These are phyloP conservation scores for Megathymus violae DNA, from an alignment of 1,140 invertebrate genomes.

Conservation along the genomic window DNA sequence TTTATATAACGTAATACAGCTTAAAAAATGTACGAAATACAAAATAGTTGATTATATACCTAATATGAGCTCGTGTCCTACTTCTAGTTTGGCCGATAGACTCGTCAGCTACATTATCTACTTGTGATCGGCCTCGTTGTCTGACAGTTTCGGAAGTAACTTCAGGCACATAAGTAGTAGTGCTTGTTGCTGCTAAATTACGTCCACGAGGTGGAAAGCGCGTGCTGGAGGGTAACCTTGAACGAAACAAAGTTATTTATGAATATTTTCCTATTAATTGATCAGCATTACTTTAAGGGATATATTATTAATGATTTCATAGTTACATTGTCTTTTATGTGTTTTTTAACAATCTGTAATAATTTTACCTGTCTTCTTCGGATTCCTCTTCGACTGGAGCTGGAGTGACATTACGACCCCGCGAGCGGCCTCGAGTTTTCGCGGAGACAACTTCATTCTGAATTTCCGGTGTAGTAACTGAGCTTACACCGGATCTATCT, in stretches of 20 bases:
- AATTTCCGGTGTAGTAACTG: conserved; percentile 81
- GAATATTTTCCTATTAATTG: too few relatives aligned
- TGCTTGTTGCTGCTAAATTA: conserved; percentile 80
- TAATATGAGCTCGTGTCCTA: conserved; percentile 78
- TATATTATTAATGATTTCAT: too few relatives aligned
- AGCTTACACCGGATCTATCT: conserved; percentile 84
- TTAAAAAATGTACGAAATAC: too few relatives aligned
- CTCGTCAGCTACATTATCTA: conserved; percentile 78
- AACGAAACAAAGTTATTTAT: conserved; percentile 42
- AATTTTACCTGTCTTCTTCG: conserved; percentile 77
- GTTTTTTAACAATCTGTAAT: not conserved
- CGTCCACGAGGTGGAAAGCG: conserved; percentile 90
- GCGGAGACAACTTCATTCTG: conserved; percentile 88
- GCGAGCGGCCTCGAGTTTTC: conserved; percentile 79
- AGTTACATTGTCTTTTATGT: conserved; percentile 27
- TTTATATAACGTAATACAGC: too few relatives aligned
- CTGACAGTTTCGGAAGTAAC: conserved; percentile 67
- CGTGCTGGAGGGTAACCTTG: conserved; percentile 89
- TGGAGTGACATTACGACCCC: conserved; percentile 84
- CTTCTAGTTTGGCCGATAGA: conserved; percentile 77
- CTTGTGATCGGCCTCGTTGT: conserved; percentile 79
- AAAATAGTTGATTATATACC: too few relatives aligned
- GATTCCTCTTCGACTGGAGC: conserved; percentile 82
- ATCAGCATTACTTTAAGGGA: too few relatives aligned
- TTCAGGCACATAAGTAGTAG: conserved; percentile 65